Percentiles rank a stretch among this genome's conserved stretches.
phyloP scores from a whole-genome alignment of 2,888 invertebrate species.

The Caenorhabditis afra region DNA sequence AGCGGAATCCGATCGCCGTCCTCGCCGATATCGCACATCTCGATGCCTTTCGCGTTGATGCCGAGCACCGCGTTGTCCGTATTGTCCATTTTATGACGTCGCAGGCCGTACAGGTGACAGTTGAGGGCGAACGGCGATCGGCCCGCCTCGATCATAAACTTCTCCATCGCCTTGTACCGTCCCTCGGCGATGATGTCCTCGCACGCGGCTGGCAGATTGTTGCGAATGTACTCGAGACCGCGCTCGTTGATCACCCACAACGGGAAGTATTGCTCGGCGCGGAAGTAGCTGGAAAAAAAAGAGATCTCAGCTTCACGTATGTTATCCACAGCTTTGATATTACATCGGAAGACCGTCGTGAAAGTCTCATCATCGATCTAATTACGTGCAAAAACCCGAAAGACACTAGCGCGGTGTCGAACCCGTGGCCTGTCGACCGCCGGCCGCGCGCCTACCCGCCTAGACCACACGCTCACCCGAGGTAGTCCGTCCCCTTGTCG shows the following conservation, averaged over 20 bases:
- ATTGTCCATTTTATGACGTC: conserved; percentile 84
- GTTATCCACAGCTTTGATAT: conserved; percentile 60
- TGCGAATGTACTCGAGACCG: conserved; percentile 83
- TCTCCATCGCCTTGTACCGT: conserved; percentile 87
- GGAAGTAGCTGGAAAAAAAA: conserved; percentile 84
- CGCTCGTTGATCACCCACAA: conserved; percentile 82
- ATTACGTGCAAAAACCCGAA: conserved; percentile 22
- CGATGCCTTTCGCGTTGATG: conserved; percentile 86
- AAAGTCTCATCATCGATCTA: conserved; percentile 65
- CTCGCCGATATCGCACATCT: conserved; percentile 79
- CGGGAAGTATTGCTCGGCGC: conserved; percentile 88
- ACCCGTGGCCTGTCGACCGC: conserved; percentile 21
- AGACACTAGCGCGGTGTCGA: conserved; percentile 25
- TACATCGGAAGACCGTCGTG: conserved; percentile 65
- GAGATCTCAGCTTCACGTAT: conserved; percentile 64
- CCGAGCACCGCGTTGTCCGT: conserved; percentile 87
- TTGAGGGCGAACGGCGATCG: conserved; percentile 88
- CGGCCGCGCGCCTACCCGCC: conserved; percentile 79
- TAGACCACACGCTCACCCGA: conserved; percentile 81
- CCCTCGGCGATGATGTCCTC: conserved; percentile 86
- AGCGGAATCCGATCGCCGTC: conserved; percentile 82
- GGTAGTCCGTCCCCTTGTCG: conserved; percentile 89
- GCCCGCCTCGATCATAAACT: conserved; percentile 92
- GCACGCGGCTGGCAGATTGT: conserved; percentile 87
- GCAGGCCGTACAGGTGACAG: conserved; percentile 90